Evolutionary conservation across 1,140 invertebrate genomes (phyloP), one percentile per base, ranked within the genome.

Genomic region (Drosophila mauritiana): DNA sequence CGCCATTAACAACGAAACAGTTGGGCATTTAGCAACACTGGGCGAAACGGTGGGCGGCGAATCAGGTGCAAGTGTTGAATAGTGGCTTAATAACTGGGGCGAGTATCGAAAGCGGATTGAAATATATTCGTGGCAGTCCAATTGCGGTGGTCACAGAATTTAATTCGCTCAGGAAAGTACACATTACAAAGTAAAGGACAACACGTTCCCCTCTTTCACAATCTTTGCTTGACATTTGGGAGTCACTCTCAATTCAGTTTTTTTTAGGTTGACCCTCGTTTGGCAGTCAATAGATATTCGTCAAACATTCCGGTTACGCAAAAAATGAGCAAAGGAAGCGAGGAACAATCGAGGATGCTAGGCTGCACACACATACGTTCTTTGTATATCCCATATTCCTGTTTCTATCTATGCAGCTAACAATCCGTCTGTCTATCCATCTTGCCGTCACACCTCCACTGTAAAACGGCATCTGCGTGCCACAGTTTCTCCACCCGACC

Each of bases 391-490:
- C 54, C 43, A 12, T 48, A 57, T 46, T 13, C 65, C 31, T n/a
- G 25, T n/a, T 37, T n/a, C 43, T 43, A 34, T 43, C 20, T 63
- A 22, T 64, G 25, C 49, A 34, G 36, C 64, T 36, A 49, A 43
- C 36, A 49, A 51, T 68, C 64, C 64, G 51, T 51, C 64, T 67
- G 64, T 64, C 67, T 37, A 53, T 52, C 34, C 65, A 42, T 34
- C 67, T 39, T 68, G 40, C 17, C 64, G 43, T 70, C 64, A 69
- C 52, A 57, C 43, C 13, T 46, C 59, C 64, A 67, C 45, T 67
- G 62, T 39, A 15, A 22, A 22, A 20, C 15, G 25, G 58, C 57
- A 67, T 63, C 63, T 63, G 63, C 58, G 40, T 69, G 48, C 62
- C 37, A 37, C 34, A n/a, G 20, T 39, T 27, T 13, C 17, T 40